Percentiles rank a stretch among this genome's conserved stretches.
Evolutionary conservation across 2,113 vertebrate species (phyloP).

Genomic region (Monopterus albus): DNA sequence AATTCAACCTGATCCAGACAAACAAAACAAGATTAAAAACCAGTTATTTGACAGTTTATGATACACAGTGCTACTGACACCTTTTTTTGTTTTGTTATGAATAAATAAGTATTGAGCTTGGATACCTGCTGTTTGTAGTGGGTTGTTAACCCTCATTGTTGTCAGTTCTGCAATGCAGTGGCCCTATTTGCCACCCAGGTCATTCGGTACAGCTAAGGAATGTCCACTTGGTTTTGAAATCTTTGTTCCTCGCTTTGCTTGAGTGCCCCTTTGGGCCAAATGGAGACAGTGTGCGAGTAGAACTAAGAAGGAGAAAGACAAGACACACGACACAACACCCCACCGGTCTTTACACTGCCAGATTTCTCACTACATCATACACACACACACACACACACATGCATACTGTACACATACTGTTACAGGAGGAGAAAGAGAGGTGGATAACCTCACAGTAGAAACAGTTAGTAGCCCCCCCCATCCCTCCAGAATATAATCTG

Average conservation of each 20-base stretch:
- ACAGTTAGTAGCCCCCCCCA: slow-evolving; percentile 5
- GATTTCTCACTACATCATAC: slow-evolving; percentile 53
- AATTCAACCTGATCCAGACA: no score
- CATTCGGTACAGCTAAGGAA: slow-evolving; percentile 38
- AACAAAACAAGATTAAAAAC: neutral
- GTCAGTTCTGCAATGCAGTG: slow-evolving; percentile 44
- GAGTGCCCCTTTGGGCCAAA: slow-evolving; percentile 46
- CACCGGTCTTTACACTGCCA: slow-evolving; percentile 45
- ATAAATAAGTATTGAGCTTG: neutral
- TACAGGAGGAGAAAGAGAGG: slow-evolving; percentile 34
- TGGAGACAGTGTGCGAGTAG: slow-evolving; percentile 9
- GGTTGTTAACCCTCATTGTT: neutral
- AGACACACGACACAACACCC: slow-evolving; percentile 47
- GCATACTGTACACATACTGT: slow-evolving; percentile 18
- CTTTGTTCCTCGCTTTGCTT: slow-evolving; percentile 28
- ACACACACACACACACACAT: slow-evolving; percentile 34
- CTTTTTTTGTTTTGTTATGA: no score
- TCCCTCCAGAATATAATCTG: slow-evolving; percentile 45
- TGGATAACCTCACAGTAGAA: slow-evolving; percentile 52
- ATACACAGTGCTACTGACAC: no score
- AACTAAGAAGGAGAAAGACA: slow-evolving; percentile 13
- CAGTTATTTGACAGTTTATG: no score
- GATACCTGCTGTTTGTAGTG: neutral
- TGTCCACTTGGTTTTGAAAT: slow-evolving; percentile 29
- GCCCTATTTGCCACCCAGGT: slow-evolving; percentile 32